Conservation (phyloP, 92 coral and sea anemone species). For the Palythoa caribaeorum region DNA sequence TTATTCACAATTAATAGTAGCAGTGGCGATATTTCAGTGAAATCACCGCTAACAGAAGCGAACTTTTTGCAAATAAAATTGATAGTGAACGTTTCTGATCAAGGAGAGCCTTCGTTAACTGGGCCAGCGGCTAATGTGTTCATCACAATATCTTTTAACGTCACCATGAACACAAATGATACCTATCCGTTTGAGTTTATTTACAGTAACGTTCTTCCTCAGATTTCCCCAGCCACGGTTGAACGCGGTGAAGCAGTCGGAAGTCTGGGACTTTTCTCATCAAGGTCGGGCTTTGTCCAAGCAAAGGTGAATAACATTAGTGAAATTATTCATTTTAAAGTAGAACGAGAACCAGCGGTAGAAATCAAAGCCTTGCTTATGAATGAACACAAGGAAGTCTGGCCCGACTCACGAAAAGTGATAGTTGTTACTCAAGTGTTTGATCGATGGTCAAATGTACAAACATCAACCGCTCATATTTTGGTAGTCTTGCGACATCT, state of each 20-base stretch:
- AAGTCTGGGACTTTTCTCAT: slow-evolving; percentile 48
- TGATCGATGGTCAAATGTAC: slow-evolving; percentile 42
- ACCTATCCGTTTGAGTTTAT: slow-evolving; percentile 32
- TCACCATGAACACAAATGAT: slow-evolving; percentile 45
- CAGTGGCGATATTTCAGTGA: slow-evolving; percentile 53
- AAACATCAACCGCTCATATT: slow-evolving; percentile 37
- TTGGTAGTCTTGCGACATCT: slow-evolving; percentile 43
- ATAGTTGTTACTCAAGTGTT: slow-evolving; percentile 51
- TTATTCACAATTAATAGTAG: slow-evolving; percentile 47
- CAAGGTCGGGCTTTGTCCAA: slow-evolving; percentile 39
- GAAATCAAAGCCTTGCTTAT: slow-evolving; percentile 39
- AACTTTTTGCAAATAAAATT: slow-evolving; percentile 51
- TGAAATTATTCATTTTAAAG: slow-evolving; percentile 1
- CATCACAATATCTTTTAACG: slow-evolving; percentile 43
- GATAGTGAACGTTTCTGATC: slow-evolving; percentile 41
- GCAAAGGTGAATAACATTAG: slow-evolving; percentile 25
- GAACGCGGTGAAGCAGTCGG: slow-evolving; percentile 16
- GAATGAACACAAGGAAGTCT: slow-evolving; percentile 36
- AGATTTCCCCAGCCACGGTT: slow-evolving; percentile 30
- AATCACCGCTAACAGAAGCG: slow-evolving; percentile 55
- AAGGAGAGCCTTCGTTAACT: slow-evolving; percentile 54
- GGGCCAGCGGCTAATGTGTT: slow-evolving; percentile 42
- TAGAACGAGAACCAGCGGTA: slow-evolving; percentile 40
- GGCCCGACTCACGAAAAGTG: slow-evolving; percentile 55
- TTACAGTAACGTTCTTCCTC: slow-evolving; percentile 38